These are phyloP conservation scores for Geotrypetes seraphini DNA, from an alignment of 2,797 vertebrate genomes.

Conservation along the genomic window DNA sequence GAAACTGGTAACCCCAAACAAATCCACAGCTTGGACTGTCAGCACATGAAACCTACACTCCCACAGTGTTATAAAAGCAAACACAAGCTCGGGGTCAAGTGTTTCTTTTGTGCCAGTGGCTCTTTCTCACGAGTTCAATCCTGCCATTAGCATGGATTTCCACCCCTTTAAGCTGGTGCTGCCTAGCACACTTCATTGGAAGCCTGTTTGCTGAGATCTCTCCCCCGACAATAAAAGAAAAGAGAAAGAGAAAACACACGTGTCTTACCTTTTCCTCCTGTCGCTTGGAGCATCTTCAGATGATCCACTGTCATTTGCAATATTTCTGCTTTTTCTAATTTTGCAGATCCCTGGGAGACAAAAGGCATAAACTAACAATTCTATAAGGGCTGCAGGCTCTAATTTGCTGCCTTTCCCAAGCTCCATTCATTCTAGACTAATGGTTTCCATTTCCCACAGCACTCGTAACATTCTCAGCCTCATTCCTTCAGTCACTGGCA, in stretches of 20 bases:
- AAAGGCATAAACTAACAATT: conserved; percentile 28
- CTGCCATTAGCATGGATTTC: conserved; percentile 79
- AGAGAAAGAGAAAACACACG: background rate
- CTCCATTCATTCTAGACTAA: conserved; percentile 17
- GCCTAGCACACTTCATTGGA: conserved; percentile 53
- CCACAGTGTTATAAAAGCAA: conserved; percentile 84
- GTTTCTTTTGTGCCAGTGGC: conserved; percentile 74
- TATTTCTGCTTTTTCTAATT: conserved; percentile 94
- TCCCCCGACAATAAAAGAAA: background rate
- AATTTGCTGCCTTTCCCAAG: conserved; percentile 26
- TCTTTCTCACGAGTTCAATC: conserved; percentile 87
- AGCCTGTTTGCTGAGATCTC: conserved; percentile 24
- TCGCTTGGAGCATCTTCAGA: conserved; percentile 88
- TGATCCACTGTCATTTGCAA: conserved; percentile 96
- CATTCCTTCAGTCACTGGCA: conserved; percentile 24
- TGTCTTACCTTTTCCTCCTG: conserved; percentile 80
- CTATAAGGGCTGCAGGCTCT: conserved; percentile 30
- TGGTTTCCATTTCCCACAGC: conserved; percentile 34
- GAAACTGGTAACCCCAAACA: conserved; percentile 73
- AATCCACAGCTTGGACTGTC: conserved; percentile 61
- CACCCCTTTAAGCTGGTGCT: conserved; percentile 63
- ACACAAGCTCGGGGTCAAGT: conserved; percentile 86
- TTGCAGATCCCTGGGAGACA: conserved; percentile 77
- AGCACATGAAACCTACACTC: conserved; percentile 67
- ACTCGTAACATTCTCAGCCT: conserved; percentile 29